Percentiles rank a stretch among this genome's conserved stretches.
phyloP scores from a whole-genome alignment of 2,797 vertebrate genomes.

The Microctenopoma stevenorrisi region DNA sequence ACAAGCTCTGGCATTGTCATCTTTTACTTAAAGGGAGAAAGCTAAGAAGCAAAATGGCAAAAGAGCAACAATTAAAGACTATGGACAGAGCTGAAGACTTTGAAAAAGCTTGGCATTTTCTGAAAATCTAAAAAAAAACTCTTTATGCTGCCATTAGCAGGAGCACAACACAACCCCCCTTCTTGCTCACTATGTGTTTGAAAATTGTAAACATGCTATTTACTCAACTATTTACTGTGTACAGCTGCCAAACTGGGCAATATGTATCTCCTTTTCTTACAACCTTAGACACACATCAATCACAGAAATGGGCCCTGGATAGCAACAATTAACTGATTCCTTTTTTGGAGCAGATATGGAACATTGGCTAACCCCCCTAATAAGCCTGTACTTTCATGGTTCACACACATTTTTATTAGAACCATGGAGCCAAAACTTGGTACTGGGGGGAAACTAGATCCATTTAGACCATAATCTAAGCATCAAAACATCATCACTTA shows the following conservation, averaged over 20 bases:
- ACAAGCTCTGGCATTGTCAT: constrained; percentile 19
- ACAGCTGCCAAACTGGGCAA: constrained; percentile 10
- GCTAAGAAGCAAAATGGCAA: constrained; percentile 45
- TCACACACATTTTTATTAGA: neutral
- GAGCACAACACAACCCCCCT: constrained; percentile 5
- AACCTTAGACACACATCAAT: constrained; percentile 12
- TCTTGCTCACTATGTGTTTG: neutral
- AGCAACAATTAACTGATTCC: constrained; percentile 26
- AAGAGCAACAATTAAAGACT: constrained; percentile 50
- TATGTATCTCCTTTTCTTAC: neutral
- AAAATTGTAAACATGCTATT: neutral
- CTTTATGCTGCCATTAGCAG: constrained; percentile 19
- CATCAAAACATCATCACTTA: neutral
- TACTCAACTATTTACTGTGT: neutral
- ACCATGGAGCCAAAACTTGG: neutral
- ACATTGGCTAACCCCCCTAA: constrained; percentile 38
- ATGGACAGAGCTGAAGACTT: constrained; percentile 11
- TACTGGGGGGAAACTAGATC: constrained; percentile 3
- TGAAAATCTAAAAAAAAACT: constrained; percentile 19
- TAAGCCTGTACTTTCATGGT: neutral
- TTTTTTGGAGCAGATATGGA: constrained; percentile 37
- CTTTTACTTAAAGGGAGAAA: constrained; percentile 23
- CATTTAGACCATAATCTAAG: constrained; percentile 13
- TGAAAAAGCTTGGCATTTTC: constrained; percentile 12
- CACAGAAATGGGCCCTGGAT: constrained; percentile 6